Base-by-base conservation (phyloP, 2,888 invertebrate genomes). In the Spilarctia lutea region DNA sequence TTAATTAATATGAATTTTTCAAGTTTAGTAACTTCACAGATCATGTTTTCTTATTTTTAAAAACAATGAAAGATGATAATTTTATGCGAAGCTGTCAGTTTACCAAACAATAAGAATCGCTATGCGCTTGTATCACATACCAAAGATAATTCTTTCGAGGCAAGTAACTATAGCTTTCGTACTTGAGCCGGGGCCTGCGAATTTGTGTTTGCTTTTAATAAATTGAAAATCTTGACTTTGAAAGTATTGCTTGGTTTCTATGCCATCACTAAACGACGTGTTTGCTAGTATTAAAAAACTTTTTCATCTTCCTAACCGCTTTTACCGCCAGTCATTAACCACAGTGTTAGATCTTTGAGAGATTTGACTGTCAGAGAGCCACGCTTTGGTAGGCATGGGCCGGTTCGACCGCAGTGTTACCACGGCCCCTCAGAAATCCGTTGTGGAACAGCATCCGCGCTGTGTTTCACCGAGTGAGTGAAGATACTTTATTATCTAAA, bases 131-230 rank as follows among this genome's bases (percentile, higher is more conserved):
- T 71, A n/a, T 24, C 63, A 70, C 73, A 65, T 35, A 74, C 82
- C 79, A 75, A 68, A 79, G 75, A 74, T 80, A 85, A 79, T 85
- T 83, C 85, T 82, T 83, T 81, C 79, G 78, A 86, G 79, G 78
- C 79, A 84, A 85, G 83, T 83, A 87, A 87, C 89, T 88, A 89
- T 89, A 89, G 89, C 89, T 90, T 89, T 86, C 86, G 75, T 84
- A 82, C 85, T 81, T 83, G 83, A 85, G 85, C 82, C 80, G 75
- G 74, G 84, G 82, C 85, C 87, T 77, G 84, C 85, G 80, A 90
- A 90, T 89, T 91, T 90, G 88, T 89, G 88, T 91, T 91, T 91
- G 88, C 88, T 86, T 91, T 91, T 92, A 90, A 92, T 91, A 92
- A 92, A 93, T 91, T 91, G 91, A 90, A 92, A 92, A 90, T 91